Conservation (phyloP, 2,888 invertebrate genomes). For the Andrena dorsata region DNA sequence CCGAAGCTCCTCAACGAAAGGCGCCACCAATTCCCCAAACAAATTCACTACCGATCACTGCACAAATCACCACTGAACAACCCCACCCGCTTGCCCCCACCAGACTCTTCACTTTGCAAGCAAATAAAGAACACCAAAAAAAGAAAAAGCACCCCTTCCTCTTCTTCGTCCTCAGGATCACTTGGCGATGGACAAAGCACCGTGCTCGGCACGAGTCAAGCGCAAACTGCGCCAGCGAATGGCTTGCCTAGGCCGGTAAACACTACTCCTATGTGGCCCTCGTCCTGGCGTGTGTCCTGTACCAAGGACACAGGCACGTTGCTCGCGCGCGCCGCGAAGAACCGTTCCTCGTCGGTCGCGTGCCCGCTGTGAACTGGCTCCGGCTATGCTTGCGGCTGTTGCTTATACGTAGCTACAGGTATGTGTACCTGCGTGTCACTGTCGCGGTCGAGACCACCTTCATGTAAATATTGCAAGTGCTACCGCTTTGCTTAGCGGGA, state of each 20-base stretch:
- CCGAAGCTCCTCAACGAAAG: too few relatives aligned
- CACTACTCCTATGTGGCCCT: not conserved
- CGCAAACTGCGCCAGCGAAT: not conserved
- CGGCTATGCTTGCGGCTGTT: conserved; percentile 76
- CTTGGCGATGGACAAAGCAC: not conserved
- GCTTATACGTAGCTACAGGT: conserved; percentile 66
- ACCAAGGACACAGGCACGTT: conserved; percentile 43
- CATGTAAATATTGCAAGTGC: not conserved
- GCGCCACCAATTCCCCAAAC: too few relatives aligned
- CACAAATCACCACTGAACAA: not conserved
- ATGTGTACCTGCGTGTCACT: conserved; percentile 26
- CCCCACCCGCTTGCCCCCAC: not conserved
- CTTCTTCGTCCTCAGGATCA: too few relatives aligned
- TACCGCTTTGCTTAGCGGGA: not conserved
- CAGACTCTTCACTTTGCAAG: too few relatives aligned
- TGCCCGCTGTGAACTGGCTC: conserved; percentile 81
- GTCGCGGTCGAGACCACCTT: not conserved
- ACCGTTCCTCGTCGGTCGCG: conserved; percentile 80
- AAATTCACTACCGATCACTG: not conserved
- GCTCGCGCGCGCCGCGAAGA: conserved; percentile 26
- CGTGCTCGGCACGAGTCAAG: not conserved
- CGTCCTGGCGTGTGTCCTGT: conserved; percentile 42
- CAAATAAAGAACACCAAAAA: too few relatives aligned
- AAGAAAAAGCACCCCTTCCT: too few relatives aligned
- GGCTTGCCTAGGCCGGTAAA: conserved; percentile 8